phyloP scores from a whole-genome alignment of 2,888 invertebrate genomes.

The Drosophila paranaensis region DNA sequence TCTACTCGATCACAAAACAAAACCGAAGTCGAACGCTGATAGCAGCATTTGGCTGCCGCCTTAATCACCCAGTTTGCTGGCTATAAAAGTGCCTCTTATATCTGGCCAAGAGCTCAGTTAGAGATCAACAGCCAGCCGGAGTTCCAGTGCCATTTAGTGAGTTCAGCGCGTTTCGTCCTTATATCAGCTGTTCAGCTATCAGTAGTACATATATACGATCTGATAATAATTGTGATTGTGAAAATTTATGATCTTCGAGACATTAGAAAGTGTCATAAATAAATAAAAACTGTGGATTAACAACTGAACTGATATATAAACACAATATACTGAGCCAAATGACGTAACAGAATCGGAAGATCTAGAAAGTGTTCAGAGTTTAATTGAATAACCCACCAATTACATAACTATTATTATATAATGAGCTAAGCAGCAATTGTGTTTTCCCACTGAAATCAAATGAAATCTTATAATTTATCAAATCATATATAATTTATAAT shows the following conservation, averaged over 20 bases:
- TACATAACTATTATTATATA: slow-evolving; percentile 2
- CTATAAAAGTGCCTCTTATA: slow-evolving; percentile 46
- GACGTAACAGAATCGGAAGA: not conserved
- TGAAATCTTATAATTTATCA: not conserved
- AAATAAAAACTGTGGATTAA: not conserved
- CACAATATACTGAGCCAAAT: not conserved
- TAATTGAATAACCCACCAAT: not conserved
- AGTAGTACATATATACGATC: not conserved
- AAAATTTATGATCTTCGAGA: not conserved
- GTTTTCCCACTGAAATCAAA: not conserved
- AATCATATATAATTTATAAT: slow-evolving; percentile 1
- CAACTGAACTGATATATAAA: not conserved
- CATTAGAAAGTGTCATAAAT: slow-evolving; percentile 5
- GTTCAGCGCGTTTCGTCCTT: slow-evolving; percentile 15
- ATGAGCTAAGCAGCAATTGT: not conserved
- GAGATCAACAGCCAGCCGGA: slow-evolving; percentile 29
- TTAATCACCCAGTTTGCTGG: slow-evolving; percentile 11
- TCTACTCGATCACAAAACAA: slow-evolving; percentile 33
- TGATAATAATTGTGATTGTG: slow-evolving; percentile 11
- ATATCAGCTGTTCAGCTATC: slow-evolving; percentile 1
- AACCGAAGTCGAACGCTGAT: slow-evolving; percentile 37
- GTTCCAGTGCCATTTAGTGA: slow-evolving; percentile 44
- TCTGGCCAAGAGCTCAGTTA: slow-evolving; percentile 42
- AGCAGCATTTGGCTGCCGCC: slow-evolving; percentile 8
- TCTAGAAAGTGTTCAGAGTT: not conserved